Base-by-base conservation (phyloP, 1,140 invertebrate species). In the Laupala kohalensis region DNA sequence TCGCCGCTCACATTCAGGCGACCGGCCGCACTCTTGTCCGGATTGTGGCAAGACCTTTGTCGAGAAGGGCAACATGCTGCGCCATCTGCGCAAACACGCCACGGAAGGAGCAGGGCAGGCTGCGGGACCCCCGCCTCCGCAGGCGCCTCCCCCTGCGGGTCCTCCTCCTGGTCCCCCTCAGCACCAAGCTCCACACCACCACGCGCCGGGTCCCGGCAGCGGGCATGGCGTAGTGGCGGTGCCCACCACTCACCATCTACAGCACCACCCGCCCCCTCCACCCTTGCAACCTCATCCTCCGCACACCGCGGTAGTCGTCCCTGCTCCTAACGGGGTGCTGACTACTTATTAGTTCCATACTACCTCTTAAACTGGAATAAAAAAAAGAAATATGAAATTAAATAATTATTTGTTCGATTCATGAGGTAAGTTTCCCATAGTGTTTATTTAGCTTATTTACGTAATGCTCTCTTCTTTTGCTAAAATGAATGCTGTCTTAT, bases 1-100 rank as follows among this genome's bases (percentile, higher is more conserved):
- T 79, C 85, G 93, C 75, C 86, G 93, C 70, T 94, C 92, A 26
- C 95, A 97, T 79, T 92, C 91, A 23, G 92, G 92, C 63, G 93
- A 95, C 77, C 83, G 90, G 73, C 92, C 92, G 2, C 92, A 92
- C 78, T 86, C 86, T 27, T 92, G 91, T 77, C 84, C 86, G 2
- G 85, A 89, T 75, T 91, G 90, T 77, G 88, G 88, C 73, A 92
- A 92, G 80, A 89, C 89, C 5, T 93, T 93, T 79, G 88, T 89
- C 62, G 89, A 90, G 76, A 90, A 90, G 76, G 88, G 88, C 68
- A 90, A 90, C 78, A 86, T 90, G 83, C 80, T 90, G 77, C 82
- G 89, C 78, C 80, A 85, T 79, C 76, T 85, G 69, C 79, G 84
- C 53, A 86, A 85, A 74, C 85, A 86, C 71, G 68, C 64, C 37